These are phyloP conservation scores for Pygoscelis adeliae DNA, from an alignment of 2,113 vertebrate species.

Conservation along the genomic window DNA sequence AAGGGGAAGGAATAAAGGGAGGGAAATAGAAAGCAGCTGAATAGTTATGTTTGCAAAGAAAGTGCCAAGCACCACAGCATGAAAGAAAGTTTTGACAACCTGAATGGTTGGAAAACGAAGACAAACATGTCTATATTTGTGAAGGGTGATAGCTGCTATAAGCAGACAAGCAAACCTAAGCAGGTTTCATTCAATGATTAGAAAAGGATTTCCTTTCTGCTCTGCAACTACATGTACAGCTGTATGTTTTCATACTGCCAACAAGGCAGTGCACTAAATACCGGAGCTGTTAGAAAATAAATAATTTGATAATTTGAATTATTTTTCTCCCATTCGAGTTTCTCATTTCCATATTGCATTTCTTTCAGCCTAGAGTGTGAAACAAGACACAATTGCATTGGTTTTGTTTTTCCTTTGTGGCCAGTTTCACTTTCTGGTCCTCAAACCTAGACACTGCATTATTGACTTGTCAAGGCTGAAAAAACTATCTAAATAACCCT, in stretches of 20 bases:
- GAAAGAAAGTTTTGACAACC: conserved; percentile 19
- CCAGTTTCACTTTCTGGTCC: neutral
- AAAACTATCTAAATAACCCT: neutral
- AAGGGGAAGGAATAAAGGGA: neutral
- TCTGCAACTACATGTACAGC: neutral
- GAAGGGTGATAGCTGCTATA: neutral
- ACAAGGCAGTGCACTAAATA: neutral
- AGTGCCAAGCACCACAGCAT: neutral
- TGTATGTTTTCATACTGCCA: neutral
- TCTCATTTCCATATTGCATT: neutral
- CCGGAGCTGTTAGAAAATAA: neutral
- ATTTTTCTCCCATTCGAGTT: neutral
- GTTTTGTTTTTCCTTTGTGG: neutral
- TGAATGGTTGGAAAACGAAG: neutral
- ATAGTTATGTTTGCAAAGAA: neutral
- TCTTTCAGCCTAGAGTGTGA: neutral
- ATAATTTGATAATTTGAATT: neutral
- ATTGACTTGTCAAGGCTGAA: neutral
- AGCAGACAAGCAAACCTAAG: neutral
- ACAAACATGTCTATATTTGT: neutral
- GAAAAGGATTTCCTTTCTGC: neutral
- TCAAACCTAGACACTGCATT: fast-evolving
- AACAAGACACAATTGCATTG: fast-evolving
- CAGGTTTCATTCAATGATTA: neutral
- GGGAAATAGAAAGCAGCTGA: neutral